Percentiles rank a stretch among this genome's conserved stretches.
phyloP scores from a whole-genome alignment of 2,888 invertebrate species.

The Gymnocheta viridis region DNA sequence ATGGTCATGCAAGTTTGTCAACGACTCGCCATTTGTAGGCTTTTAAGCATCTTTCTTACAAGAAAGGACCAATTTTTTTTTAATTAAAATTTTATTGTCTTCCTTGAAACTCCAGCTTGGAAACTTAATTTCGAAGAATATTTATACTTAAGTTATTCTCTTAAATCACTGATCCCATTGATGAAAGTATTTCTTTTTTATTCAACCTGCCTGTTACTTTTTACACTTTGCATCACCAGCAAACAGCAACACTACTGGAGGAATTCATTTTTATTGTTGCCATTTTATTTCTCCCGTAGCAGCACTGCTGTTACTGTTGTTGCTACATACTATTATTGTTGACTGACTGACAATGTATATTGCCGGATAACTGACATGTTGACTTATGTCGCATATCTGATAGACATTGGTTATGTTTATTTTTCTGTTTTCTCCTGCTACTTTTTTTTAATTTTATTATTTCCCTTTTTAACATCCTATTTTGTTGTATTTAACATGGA shows the following conservation, averaged over 20 bases:
- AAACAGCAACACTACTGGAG: neutral
- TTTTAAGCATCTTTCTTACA: too few relatives aligned
- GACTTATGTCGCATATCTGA: conserved; percentile 70
- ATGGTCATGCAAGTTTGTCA: too few relatives aligned
- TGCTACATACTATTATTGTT: conserved; percentile 49
- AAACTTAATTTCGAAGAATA: neutral
- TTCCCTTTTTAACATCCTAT: conserved; percentile 45
- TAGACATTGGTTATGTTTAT: conserved; percentile 60
- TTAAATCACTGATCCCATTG: conserved; percentile 26
- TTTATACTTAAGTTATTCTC: neutral
- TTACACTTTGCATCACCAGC: conserved; percentile 4
- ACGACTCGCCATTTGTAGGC: too few relatives aligned
- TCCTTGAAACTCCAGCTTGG: too few relatives aligned
- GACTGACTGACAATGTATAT: conserved; percentile 67
- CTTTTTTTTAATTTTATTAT: conserved; percentile 29
- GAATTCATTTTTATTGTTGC: conserved; percentile 28
- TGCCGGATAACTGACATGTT: conserved; percentile 70
- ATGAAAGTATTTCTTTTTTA: neutral
- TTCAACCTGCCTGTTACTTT: conserved; percentile 20
- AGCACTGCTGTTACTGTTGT: conserved; percentile 20
- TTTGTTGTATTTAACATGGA: conserved; percentile 25
- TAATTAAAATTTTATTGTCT: too few relatives aligned
- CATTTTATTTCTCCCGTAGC: neutral
- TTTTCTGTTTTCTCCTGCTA: conserved; percentile 29
- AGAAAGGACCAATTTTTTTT: too few relatives aligned